Evolutionary conservation across 2,113 vertebrate species (phyloP).

Genomic region (Dipodomys spectabilis): DNA sequence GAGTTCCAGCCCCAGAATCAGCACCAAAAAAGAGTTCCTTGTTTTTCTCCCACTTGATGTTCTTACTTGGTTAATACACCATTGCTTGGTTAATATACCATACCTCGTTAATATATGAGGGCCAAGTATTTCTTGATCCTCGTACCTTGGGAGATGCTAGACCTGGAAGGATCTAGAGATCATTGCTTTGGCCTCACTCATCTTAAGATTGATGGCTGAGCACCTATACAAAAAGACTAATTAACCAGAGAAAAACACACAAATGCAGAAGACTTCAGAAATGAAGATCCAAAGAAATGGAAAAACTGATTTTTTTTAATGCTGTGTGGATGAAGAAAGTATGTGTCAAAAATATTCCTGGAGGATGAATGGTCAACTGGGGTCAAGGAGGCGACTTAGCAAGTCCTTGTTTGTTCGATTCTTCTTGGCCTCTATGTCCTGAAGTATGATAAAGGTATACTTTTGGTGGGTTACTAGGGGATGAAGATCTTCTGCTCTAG

Average conservation of each 20-base stretch:
- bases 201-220: background rate
- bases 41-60: background rate
- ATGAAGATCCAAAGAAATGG: background rate
- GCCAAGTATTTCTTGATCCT: background rate
- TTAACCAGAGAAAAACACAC: background rate
- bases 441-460: background rate
- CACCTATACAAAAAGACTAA: background rate
- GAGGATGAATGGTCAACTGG: background rate
- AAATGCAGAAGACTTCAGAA: background rate
- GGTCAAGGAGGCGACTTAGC: background rate
- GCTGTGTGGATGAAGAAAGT: background rate
- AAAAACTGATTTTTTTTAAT: background rate
- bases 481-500: background rate
- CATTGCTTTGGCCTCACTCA: background rate
- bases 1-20: too few relatives aligned
- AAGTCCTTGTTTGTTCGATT: background rate
- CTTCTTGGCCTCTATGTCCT: background rate
- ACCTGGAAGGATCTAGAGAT: background rate
- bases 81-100: fast-evolving
- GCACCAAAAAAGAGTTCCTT: too few relatives aligned
- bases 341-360: background rate
- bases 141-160: background rate
- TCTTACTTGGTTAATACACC: background rate
- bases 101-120: too few relatives aligned
- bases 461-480: background rate